These are phyloP conservation scores for Perithous albicinctus DNA, from an alignment of 2,888 invertebrate genomes.

Conservation along the genomic window DNA sequence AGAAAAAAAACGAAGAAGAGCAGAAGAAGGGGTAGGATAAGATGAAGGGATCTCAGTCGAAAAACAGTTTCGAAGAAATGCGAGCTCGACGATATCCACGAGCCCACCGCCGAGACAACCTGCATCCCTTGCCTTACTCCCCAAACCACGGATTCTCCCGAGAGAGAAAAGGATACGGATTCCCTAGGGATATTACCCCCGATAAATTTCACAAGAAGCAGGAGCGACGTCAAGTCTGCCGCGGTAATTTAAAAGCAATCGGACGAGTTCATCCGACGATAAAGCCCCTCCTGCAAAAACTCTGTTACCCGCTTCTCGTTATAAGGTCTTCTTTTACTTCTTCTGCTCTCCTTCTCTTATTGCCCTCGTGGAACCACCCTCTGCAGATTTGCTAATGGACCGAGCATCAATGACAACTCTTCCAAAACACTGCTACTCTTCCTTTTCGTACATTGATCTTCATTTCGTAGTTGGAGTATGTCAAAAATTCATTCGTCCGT, in stretches of 20 bases:
- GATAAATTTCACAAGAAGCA: constrained; percentile 74
- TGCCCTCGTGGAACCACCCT: constrained; percentile 8
- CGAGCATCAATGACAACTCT: constrained; percentile 52
- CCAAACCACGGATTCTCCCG: constrained; percentile 4
- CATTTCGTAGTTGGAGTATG: background rate
- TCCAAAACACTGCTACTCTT: constrained; percentile 9
- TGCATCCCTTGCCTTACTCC: constrained; percentile 29
- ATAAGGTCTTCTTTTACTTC: constrained; percentile 1
- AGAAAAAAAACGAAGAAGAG: background rate
- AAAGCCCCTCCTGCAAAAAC: constrained; percentile 43
- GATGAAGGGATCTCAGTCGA: constrained; percentile 26
- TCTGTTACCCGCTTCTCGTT: constrained; percentile 2
- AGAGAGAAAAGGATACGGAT: constrained; percentile 51
- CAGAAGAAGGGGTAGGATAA: constrained; percentile 2
- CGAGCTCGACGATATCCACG: constrained; percentile 27
- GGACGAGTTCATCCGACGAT: constrained; percentile 75
- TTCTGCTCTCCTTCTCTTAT: background rate
- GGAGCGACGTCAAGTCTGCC: constrained; percentile 50
- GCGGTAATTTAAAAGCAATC: constrained; percentile 78
- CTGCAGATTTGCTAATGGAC: constrained; percentile 45
- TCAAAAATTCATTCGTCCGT: background rate
- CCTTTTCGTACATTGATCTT: constrained; percentile 6
- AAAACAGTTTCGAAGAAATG: constrained; percentile 38
- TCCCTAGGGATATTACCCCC: constrained; percentile 72
- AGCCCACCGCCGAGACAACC: background rate